These are phyloP conservation scores for Pantala flavescens DNA, from an alignment of 1,140 invertebrate genomes.

Conservation along the genomic window DNA sequence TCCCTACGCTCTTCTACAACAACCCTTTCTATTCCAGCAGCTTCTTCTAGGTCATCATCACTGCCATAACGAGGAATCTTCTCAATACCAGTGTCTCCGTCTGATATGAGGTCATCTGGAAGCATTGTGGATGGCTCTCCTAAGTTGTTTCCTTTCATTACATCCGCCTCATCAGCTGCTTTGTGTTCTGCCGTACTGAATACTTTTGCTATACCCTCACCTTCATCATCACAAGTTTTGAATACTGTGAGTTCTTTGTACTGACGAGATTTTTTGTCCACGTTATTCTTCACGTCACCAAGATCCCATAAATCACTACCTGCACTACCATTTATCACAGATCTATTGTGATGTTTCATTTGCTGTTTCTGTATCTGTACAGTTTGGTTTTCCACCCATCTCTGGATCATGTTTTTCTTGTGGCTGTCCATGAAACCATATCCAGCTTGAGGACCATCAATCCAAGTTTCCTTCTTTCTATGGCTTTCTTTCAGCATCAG, in stretches of 20 bases:
- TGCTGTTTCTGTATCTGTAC: constrained; percentile 47
- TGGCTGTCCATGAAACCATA: constrained; percentile 85
- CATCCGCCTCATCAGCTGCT: constrained; percentile 37
- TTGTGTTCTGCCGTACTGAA: constrained; percentile 27
- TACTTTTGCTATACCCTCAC: constrained; percentile 24
- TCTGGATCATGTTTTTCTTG: constrained; percentile 84
- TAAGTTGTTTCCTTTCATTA: constrained; percentile 31
- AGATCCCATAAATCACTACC: neutral
- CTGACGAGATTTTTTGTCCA: neutral
- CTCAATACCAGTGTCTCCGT: constrained; percentile 12
- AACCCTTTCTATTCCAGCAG: neutral
- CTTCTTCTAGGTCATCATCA: constrained; percentile 19
- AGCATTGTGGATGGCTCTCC: neutral
- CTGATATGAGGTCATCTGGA: neutral
- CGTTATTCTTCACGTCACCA: neutral
- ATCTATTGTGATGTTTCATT: constrained; percentile 12
- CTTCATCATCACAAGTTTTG: constrained; percentile 47
- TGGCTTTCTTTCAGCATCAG: constrained; percentile 58
- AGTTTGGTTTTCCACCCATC: constrained; percentile 87
- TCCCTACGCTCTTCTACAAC: constrained; percentile 18
- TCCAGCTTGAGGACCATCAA: constrained; percentile 66
- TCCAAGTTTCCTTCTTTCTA: constrained; percentile 82
- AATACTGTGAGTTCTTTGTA: constrained; percentile 53
- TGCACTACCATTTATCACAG: neutral
- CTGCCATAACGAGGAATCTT: constrained; percentile 22